phyloP scores from a whole-genome alignment of 2,113 vertebrate genomes.

The Uropsilus gracilis region DNA sequence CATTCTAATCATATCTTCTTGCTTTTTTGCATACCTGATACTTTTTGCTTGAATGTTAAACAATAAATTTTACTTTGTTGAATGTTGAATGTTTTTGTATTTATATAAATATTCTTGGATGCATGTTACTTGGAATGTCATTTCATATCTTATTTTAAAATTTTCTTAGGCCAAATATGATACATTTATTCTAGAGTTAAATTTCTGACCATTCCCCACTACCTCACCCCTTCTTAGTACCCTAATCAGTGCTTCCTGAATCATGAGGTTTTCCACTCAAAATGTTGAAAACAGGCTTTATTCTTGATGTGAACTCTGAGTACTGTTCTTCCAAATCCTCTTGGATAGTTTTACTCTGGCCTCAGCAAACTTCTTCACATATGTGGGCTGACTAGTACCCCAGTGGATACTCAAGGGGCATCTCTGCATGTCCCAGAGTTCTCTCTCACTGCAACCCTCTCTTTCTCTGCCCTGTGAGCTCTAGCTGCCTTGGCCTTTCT shows the following conservation, averaged over 20 bases:
- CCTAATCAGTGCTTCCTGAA: not conserved
- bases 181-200: conserved; percentile 17
- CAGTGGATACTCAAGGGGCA: not conserved
- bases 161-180: not conserved
- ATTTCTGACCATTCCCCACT: not conserved
- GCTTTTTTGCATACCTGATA: not conserved
- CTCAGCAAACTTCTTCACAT: not conserved
- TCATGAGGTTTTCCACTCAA: not conserved
- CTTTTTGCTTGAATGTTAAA: conserved; percentile 29
- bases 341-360: not conserved
- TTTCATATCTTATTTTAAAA: not conserved
- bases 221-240: not conserved
- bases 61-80: not conserved
- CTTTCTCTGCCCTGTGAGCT: not conserved
- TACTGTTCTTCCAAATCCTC: not conserved
- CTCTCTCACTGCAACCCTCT: not conserved
- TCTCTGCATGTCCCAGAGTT: not conserved
- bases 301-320: not conserved
- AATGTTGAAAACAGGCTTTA: not conserved
- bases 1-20: not conserved
- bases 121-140: not conserved
- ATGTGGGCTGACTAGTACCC: not conserved
- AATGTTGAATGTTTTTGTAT: not conserved
- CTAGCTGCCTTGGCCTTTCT: not conserved
- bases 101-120: conserved; percentile 4